phyloP scores from a whole-genome alignment of 2,797 vertebrate species.

The Bradypodion pumilum region DNA sequence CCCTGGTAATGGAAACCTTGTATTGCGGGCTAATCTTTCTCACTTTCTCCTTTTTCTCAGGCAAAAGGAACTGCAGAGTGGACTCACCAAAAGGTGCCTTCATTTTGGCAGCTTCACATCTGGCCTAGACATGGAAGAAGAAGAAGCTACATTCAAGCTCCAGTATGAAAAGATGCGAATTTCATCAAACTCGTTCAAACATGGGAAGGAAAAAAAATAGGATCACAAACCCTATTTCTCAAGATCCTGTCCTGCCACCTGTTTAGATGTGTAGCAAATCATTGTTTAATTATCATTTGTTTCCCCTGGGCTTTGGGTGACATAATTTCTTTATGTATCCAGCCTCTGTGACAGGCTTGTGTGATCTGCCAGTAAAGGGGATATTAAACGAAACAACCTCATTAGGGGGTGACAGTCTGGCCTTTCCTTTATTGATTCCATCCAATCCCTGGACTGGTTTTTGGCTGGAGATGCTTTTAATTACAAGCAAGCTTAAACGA shows the following conservation, averaged over 20 bases:
- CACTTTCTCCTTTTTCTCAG: too few species aligned
- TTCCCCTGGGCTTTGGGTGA: background rate
- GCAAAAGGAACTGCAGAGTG: too few species aligned
- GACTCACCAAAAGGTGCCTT: too few species aligned
- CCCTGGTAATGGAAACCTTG: too few species aligned
- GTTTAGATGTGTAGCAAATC: background rate
- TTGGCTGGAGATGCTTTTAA: background rate
- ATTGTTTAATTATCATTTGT: constrained; percentile 19
- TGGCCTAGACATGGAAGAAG: too few species aligned
- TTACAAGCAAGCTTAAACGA: background rate
- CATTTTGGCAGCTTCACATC: too few species aligned
- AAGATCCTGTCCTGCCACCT: background rate
- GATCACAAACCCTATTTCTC: background rate
- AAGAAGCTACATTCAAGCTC: background rate
- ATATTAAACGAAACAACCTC: background rate
- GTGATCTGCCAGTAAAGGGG: background rate
- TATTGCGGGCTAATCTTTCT: too few species aligned
- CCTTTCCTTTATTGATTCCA: constrained; percentile 8
- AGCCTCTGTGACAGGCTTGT: background rate
- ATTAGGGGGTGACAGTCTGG: background rate
- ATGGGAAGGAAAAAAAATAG: background rate
- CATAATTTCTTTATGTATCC: background rate
- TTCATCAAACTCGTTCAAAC: background rate
- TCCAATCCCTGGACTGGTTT: too few species aligned
- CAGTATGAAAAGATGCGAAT: too few species aligned